Evolutionary conservation across 1,140 invertebrate genomes (phyloP).

Genomic region (Holcopasites calliopsidis): DNA sequence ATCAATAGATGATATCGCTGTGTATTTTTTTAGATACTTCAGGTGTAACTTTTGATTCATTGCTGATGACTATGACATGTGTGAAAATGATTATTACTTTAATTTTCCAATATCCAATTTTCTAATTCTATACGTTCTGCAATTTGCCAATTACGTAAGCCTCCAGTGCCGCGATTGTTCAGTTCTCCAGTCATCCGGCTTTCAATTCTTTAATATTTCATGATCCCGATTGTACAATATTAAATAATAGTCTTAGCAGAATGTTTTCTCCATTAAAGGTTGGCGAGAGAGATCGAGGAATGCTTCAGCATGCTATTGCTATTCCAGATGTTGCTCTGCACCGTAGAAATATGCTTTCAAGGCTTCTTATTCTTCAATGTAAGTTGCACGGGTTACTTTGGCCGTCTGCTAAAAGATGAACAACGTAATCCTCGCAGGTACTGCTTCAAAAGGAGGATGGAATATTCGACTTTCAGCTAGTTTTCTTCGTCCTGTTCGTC

Average conservation of each 20-base stretch:
- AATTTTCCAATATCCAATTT: not conserved
- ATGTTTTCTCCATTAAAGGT: conserved; percentile 7
- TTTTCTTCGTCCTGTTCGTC: conserved; percentile 39
- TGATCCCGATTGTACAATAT: not conserved
- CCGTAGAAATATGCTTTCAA: conserved; percentile 51
- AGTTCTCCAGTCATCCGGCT: no score
- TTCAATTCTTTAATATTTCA: not conserved
- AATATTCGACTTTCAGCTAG: not conserved
- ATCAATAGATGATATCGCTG: no score
- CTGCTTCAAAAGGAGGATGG: conserved; percentile 8
- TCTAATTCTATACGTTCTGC: no score
- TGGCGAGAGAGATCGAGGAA: conserved; percentile 31
- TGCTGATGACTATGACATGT: no score
- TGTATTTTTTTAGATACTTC: no score
- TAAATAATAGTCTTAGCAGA: not conserved
- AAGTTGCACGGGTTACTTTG: not conserved
- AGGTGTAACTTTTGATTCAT: no score
- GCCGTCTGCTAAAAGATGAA: not conserved
- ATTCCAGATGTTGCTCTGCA: conserved; percentile 32
- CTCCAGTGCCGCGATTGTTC: no score
- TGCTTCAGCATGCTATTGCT: conserved; percentile 55
- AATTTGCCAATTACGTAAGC: no score
- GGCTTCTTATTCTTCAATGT: conserved; percentile 43
- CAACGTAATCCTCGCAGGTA: not conserved
- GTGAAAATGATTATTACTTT: no score